phyloP scores from a whole-genome alignment of 2,113 vertebrate species.

The Hyperoodon ampullatus region DNA sequence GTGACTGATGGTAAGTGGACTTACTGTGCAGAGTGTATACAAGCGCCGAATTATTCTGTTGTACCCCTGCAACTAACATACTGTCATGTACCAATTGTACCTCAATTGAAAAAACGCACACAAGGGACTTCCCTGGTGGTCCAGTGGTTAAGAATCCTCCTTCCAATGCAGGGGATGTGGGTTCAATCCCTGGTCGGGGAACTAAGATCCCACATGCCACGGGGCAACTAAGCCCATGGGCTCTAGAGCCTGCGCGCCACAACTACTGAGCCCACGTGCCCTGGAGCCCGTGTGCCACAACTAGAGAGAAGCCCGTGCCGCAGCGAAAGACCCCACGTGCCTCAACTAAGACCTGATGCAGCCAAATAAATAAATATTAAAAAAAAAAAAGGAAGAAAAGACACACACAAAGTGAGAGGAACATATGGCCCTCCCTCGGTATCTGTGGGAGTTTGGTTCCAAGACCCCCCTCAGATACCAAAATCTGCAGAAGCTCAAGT shows the following conservation, averaged over 20 bases:
- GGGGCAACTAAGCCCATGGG: background rate
- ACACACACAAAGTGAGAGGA: no score
- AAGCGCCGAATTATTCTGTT: no score
- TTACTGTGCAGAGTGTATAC: no score
- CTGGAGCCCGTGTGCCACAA: background rate
- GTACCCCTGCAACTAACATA: no score
- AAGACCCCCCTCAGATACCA: no score
- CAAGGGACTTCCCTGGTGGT: background rate
- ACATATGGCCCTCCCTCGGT: no score
- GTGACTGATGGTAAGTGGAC: no score
- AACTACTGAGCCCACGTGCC: no score
- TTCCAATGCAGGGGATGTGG: background rate
- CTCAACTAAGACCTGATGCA: background rate
- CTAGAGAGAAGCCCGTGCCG: background rate
- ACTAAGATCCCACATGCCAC: rapidly evolving
- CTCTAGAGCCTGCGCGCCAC: background rate
- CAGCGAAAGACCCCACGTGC: rapidly evolving
- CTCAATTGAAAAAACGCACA: background rate
- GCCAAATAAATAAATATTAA: rapidly evolving
- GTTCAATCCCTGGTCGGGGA: background rate
- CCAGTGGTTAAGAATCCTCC: background rate
- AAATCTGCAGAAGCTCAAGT: no score
- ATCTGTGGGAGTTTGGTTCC: no score
- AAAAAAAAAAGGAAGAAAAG: no score
- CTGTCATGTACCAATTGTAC: no score